Conservation (phyloP, 1,140 invertebrate species). For the Muscidifurax raptorellus region DNA sequence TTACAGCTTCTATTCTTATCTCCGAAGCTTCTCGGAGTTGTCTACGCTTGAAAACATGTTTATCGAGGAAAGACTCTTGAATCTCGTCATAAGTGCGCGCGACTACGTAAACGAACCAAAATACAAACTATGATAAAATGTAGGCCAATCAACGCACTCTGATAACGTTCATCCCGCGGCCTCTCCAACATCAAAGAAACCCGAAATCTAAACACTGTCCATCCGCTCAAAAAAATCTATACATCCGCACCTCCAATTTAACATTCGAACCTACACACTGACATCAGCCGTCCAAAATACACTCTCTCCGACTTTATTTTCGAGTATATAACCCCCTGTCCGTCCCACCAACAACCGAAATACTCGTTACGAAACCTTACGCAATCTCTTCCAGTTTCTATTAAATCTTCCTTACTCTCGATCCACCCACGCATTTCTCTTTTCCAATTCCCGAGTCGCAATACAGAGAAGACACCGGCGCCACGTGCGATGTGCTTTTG, state of each 20-base stretch:
- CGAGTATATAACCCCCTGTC: background rate
- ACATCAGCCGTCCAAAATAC: constrained; percentile 33
- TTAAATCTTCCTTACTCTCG: background rate
- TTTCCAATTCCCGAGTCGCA: background rate
- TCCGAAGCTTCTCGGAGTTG: background rate
- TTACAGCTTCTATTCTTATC: background rate
- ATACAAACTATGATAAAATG: no score
- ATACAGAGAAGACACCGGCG: background rate
- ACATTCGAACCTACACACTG: background rate
- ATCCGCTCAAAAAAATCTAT: no score
- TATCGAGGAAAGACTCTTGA: no score
- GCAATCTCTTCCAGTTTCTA: constrained; percentile 14
- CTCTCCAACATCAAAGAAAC: no score
- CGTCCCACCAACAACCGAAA: constrained; percentile 15
- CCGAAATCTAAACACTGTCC: no score
- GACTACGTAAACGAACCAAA: no score
- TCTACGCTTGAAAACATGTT: background rate
- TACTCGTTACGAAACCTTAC: constrained; percentile 23
- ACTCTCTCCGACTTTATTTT: constrained; percentile 10
- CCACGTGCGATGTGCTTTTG: background rate
- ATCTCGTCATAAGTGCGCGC: no score
- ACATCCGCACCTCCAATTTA: background rate
- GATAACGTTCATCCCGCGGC: no score
- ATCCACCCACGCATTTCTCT: background rate
- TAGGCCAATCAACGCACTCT: no score